Evolutionary conservation across 1,140 invertebrate genomes (phyloP).

Genomic region (Brachionus asplanchnoidis): DNA sequence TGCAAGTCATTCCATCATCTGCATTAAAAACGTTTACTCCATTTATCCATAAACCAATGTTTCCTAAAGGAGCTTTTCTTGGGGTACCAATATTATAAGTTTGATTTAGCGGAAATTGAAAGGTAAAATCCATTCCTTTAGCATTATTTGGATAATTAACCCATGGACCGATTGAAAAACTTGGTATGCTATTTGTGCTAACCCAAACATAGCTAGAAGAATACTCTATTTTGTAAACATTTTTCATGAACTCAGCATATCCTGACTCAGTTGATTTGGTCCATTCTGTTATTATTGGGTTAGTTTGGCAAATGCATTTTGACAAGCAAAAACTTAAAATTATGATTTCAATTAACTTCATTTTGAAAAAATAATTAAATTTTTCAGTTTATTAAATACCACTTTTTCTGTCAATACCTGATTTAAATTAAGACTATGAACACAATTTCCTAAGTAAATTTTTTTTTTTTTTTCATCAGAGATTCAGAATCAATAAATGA

Average conservation of each 20-base stretch:
- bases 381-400: background rate
- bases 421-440: background rate
- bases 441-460: too few species aligned
- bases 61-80: background rate
- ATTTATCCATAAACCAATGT: constrained; percentile 13
- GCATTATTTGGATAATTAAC: background rate
- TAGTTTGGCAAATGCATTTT: background rate
- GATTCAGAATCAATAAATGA: too few species aligned
- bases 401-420: background rate
- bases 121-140: background rate
- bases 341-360: background rate
- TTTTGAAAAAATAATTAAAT: background rate
- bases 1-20: background rate
- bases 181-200: background rate
- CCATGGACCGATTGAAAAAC: background rate
- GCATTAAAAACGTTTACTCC: background rate
- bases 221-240: background rate
- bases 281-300: background rate
- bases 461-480: too few species aligned
- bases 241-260: background rate
- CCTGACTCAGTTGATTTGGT: background rate
- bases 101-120: background rate
- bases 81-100: background rate
- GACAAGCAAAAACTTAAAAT: background rate
- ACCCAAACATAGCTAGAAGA: background rate